A percentile compares a stretch with the other conserved stretches of the same genome.
These are phyloP conservation scores for Limnephilus marmoratus DNA, from an alignment of 2,888 invertebrate species.

Conservation along the genomic window DNA sequence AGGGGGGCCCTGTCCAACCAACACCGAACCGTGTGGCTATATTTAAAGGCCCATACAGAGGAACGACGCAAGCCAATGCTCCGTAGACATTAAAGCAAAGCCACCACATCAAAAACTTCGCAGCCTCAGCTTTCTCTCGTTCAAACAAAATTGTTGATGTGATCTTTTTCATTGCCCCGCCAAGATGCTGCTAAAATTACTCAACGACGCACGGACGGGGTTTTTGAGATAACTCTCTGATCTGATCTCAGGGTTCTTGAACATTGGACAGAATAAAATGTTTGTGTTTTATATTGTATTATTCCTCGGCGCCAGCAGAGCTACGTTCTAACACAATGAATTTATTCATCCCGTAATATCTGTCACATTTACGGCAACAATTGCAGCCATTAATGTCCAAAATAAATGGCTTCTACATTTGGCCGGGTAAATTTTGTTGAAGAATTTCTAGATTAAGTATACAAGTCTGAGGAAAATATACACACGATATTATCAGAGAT, in stretches of 20 bases:
- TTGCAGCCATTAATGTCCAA: neutral
- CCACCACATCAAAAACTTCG: slow-evolving; percentile 26
- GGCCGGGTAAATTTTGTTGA: neutral
- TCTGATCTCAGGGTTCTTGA: neutral
- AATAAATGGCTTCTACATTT: neutral
- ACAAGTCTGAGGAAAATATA: neutral
- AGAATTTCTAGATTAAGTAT: neutral
- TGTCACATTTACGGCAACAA: neutral
- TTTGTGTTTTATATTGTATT: neutral
- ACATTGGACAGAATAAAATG: neutral
- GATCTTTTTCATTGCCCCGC: neutral
- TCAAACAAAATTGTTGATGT: neutral
- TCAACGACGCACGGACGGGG: neutral
- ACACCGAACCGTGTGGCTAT: slow-evolving; percentile 47
- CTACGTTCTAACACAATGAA: neutral
- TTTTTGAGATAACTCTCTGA: neutral
- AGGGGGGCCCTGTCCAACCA: slow-evolving; percentile 29
- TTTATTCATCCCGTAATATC: slow-evolving; percentile 16
- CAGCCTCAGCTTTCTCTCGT: no score
- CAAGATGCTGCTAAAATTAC: neutral
- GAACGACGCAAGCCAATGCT: neutral
- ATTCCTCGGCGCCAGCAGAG: slow-evolving; percentile 16
- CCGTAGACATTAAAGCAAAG: neutral
- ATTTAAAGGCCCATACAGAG: slow-evolving; percentile 48
- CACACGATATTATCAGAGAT: neutral